These are phyloP conservation scores for Lethrus apterus DNA, from an alignment of 1,140 invertebrate genomes.

Conservation along the genomic window DNA sequence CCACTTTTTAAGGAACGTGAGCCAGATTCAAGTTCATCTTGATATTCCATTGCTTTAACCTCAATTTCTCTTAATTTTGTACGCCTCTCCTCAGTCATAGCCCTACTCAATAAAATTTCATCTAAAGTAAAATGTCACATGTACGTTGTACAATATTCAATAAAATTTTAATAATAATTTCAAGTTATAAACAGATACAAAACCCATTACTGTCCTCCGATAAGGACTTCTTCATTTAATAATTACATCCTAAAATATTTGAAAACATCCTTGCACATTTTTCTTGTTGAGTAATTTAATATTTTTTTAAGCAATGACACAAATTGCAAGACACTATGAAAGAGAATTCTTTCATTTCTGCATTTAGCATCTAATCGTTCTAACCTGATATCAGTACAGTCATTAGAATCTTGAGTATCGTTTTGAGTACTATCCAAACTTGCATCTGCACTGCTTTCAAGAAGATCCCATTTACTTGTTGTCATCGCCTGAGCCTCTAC, in stretches of 20 bases:
- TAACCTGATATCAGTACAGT: slow-evolving; percentile 35
- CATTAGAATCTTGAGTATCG: slow-evolving; percentile 35
- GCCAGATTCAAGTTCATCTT: slow-evolving; percentile 90
- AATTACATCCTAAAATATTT: no score
- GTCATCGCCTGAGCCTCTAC: slow-evolving; percentile 83
- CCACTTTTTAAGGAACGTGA: slow-evolving; percentile 66
- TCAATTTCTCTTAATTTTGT: slow-evolving; percentile 87
- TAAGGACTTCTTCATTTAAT: no score
- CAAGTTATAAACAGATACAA: no score
- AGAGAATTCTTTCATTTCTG: no score
- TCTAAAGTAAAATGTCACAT: slow-evolving; percentile 16
- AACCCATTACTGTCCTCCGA: no score
- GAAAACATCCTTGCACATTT: no score
- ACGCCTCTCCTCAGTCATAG: slow-evolving; percentile 64
- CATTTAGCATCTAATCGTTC: background rate
- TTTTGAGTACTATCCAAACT: slow-evolving; percentile 49
- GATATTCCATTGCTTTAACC: slow-evolving; percentile 89
- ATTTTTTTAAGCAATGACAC: no score
- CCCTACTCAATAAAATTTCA: slow-evolving; percentile 26
- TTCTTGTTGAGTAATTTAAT: no score
- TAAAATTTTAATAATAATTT: no score
- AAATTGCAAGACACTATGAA: no score
- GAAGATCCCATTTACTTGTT: slow-evolving; percentile 77
- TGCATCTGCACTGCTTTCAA: slow-evolving; percentile 39
- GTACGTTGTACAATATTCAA: no score